These are phyloP conservation scores for Zoanthus gigantus DNA, from an alignment of 92 coral and sea anemone genomes.

Conservation along the genomic window DNA sequence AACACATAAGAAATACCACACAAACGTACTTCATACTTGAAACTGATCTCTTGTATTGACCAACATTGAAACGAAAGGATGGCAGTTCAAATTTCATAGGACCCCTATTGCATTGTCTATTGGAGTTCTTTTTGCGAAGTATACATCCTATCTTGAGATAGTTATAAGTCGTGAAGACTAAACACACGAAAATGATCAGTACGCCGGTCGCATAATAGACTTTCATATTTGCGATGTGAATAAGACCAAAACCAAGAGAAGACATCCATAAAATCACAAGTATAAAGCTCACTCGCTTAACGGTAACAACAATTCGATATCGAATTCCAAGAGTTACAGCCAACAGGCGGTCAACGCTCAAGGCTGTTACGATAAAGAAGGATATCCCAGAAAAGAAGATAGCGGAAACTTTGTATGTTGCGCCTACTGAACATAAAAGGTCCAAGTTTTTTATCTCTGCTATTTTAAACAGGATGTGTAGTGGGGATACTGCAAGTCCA, in stretches of 20 bases:
- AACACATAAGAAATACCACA: constrained; percentile 28
- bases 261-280: constrained; percentile 7
- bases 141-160: constrained; percentile 17
- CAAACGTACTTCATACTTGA: constrained; percentile 23
- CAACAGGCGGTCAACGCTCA: constrained; percentile 32
- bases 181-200: constrained; percentile 1
- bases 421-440: constrained; percentile 15
- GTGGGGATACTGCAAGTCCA: constrained; percentile 26
- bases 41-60: constrained; percentile 31
- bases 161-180: constrained; percentile 24
- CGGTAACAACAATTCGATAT: constrained; percentile 23
- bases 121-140: constrained; percentile 9
- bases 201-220: constrained; percentile 31
- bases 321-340: constrained; percentile 20
- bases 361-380: constrained; percentile 17
- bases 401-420: constrained; percentile 33
- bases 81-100: background rate
- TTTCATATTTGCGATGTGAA: constrained; percentile 32
- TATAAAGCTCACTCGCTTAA: background rate
- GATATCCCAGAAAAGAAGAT: constrained; percentile 23
- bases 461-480: constrained; percentile 33
- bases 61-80: background rate
- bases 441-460: constrained; percentile 27
- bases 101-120: background rate
- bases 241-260: constrained; percentile 16